Evolutionary conservation across 2,888 invertebrate genomes (phyloP).

Genomic region (Tachina grossa): DNA sequence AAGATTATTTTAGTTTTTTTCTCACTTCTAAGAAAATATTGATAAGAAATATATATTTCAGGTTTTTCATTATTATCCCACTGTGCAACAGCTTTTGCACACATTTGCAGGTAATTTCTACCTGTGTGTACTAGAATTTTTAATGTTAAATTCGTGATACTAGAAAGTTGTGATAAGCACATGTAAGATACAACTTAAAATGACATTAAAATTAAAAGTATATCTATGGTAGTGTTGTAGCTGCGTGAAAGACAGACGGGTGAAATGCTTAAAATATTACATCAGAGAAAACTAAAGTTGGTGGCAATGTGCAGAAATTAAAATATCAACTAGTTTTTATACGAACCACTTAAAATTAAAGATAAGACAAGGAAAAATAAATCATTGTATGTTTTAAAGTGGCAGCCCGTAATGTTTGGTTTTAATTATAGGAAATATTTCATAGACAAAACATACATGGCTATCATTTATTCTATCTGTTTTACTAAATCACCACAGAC

Average conservation of each 20-base stretch:
- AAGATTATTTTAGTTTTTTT: too few relatives aligned
- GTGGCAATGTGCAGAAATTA: constrained; percentile 28
- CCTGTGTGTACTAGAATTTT: background rate
- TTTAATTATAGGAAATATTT: too few relatives aligned
- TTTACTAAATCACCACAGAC: too few relatives aligned
- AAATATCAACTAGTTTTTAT: constrained; percentile 20
- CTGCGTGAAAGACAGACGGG: background rate
- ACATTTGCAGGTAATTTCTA: background rate
- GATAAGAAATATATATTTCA: too few relatives aligned
- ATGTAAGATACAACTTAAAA: constrained; percentile 13
- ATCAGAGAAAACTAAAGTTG: background rate
- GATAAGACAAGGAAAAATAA: background rate
- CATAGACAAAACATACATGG: too few relatives aligned
- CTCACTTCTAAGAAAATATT: too few relatives aligned
- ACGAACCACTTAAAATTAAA: constrained; percentile 7
- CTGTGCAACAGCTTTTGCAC: too few relatives aligned
- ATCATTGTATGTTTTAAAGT: background rate
- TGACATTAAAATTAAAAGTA: background rate
- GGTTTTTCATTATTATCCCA: too few relatives aligned
- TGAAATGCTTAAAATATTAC: background rate
- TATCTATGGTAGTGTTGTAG: background rate
- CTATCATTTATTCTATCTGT: too few relatives aligned
- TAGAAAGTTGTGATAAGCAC: constrained; percentile 36
- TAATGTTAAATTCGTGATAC: constrained; percentile 48
- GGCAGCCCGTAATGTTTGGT: background rate